Conservation (phyloP, 2,113 vertebrate species). For the Ptilorrhoa leucosticta region DNA sequence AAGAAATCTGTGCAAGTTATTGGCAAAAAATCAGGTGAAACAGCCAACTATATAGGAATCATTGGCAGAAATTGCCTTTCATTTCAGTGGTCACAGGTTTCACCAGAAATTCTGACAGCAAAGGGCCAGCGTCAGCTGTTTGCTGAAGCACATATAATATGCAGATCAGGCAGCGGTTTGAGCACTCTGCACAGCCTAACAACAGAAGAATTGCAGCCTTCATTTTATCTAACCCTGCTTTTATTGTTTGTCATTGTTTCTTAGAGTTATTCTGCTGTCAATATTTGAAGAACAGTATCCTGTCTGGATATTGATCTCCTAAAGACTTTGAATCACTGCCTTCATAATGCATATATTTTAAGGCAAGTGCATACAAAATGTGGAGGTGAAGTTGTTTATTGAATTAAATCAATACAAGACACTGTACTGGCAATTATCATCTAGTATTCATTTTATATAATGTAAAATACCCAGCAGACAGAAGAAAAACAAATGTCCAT, state of each 20-base stretch:
- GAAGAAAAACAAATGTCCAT: neutral
- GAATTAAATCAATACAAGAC: slow-evolving; percentile 51
- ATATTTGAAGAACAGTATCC: slow-evolving; percentile 44
- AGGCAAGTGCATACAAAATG: slow-evolving; percentile 22
- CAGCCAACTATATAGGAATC: neutral
- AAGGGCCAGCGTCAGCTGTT: neutral
- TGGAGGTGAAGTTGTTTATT: slow-evolving; percentile 37
- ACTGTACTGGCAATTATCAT: neutral
- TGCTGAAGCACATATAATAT: neutral
- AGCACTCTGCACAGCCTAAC: neutral
- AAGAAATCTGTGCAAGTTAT: neutral
- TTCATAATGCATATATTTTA: slow-evolving; percentile 51
- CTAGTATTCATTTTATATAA: neutral
- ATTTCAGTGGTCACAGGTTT: neutral
- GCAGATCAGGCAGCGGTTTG: neutral
- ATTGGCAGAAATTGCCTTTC: neutral
- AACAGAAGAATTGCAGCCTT: neutral
- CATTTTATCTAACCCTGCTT: neutral
- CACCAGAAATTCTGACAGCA: neutral
- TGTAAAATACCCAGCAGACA: neutral
- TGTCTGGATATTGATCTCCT: slow-evolving; percentile 47
- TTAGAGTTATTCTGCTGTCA: slow-evolving; percentile 43
- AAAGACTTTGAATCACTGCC: slow-evolving; percentile 34
- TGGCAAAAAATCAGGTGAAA: neutral
- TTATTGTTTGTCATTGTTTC: slow-evolving; percentile 45